phyloP scores from a whole-genome alignment of 2,113 vertebrate genomes.

The Hemichromis elongatus region DNA sequence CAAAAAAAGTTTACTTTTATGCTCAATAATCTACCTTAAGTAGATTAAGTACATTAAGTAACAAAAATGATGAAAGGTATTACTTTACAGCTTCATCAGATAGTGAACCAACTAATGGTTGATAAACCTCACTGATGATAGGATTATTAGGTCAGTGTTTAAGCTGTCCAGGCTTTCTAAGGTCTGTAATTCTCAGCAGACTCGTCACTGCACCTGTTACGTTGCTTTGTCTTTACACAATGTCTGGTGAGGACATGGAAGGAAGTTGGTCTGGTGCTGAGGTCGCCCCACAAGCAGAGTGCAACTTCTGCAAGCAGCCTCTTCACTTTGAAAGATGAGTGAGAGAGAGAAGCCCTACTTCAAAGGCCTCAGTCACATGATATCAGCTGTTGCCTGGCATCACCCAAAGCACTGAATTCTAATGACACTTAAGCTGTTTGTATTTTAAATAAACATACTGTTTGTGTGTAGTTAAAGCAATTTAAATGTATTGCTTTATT shows the following conservation, averaged over 20 bases:
- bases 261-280: conserved; percentile 79
- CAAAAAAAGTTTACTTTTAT: not conserved
- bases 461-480: not conserved
- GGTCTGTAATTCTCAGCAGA: not conserved
- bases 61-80: not conserved
- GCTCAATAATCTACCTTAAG: not conserved
- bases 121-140: not conserved
- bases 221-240: conserved; percentile 69
- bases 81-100: not conserved
- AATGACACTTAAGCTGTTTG: not conserved
- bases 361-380: conserved; percentile 82
- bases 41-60: too few species aligned
- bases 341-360: conserved; percentile 86
- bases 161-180: not conserved
- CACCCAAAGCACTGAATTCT: not conserved
- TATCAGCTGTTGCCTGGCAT: conserved; percentile 79
- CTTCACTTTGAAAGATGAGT: conserved; percentile 90
- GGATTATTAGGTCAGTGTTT: not conserved
- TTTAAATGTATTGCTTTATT: too few species aligned
- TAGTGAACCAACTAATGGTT: not conserved
- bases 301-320: conserved; percentile 86
- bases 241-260: conserved; percentile 83
- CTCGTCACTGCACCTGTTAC: not conserved
- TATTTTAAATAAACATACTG: not conserved
- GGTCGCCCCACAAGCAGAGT: conserved; percentile 82